Evolutionary conservation across 2,113 vertebrate species (phyloP).

Genomic region (Brachyhypopomus gauderio): DNA sequence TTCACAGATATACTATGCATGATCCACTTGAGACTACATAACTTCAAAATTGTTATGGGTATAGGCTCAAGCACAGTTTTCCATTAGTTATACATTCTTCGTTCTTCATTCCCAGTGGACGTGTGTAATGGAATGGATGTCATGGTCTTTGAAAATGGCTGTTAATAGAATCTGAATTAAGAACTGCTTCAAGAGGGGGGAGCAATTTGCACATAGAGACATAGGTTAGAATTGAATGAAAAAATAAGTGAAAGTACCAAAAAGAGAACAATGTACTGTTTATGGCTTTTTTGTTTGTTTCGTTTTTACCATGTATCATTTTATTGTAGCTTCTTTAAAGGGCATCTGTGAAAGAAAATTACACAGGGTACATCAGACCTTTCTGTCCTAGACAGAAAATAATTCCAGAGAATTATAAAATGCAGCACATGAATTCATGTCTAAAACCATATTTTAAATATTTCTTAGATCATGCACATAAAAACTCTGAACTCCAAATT

Average conservation of each 20-base stretch:
- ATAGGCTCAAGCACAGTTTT: conserved; percentile 34
- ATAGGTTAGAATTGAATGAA: conserved; percentile 15
- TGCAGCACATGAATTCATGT: background rate
- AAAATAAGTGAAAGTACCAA: conserved; percentile 12
- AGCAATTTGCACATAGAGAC: conserved; percentile 15
- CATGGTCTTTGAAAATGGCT: conserved; percentile 44
- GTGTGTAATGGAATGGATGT: conserved; percentile 43
- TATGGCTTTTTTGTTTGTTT: conserved; percentile 10
- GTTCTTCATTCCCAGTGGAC: conserved; percentile 30
- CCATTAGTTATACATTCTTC: conserved; percentile 40
- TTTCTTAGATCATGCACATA: too few relatives aligned
- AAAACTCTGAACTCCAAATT: too few relatives aligned
- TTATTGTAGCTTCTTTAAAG: background rate
- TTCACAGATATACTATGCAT: background rate
- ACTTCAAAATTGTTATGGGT: background rate
- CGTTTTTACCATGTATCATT: background rate
- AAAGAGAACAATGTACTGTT: conserved; percentile 12
- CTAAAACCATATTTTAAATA: too few relatives aligned
- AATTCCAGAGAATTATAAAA: background rate
- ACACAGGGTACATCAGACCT: background rate
- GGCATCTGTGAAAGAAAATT: too few relatives aligned
- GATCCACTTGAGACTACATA: background rate
- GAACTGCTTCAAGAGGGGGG: conserved; percentile 11
- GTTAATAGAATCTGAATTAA: conserved; percentile 44
- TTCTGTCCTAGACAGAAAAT: background rate